Conservation (phyloP, 2,797 vertebrate species). For the Saxicola maurus region DNA sequence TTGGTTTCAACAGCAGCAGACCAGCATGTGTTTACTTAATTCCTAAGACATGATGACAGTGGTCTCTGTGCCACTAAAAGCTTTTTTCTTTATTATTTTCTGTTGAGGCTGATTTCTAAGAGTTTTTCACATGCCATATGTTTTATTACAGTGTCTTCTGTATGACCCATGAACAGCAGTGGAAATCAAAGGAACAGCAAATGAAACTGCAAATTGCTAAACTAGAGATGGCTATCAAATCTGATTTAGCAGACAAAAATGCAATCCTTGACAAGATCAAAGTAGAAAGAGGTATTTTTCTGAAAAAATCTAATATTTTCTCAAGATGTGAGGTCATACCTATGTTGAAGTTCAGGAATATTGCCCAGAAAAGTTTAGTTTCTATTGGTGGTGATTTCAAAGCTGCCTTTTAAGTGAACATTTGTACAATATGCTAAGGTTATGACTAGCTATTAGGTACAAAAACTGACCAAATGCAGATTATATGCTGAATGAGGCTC, state of each 20-base stretch:
- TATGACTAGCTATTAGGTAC: background rate
- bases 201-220: slow-evolving; percentile 84
- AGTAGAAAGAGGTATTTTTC: slow-evolving; percentile 80
- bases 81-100: slow-evolving; percentile 84
- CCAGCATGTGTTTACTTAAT: slow-evolving; percentile 98
- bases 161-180: slow-evolving; percentile 78
- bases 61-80: slow-evolving; percentile 89
- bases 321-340: background rate
- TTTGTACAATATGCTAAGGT: background rate
- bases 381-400: background rate
- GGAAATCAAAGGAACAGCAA: slow-evolving; percentile 83
- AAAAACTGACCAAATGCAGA: background rate
- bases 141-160: slow-evolving; percentile 83
- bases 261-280: slow-evolving; percentile 86
- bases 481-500: background rate
- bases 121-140: slow-evolving; percentile 82
- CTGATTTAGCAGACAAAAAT: slow-evolving; percentile 86
- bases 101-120: slow-evolving; percentile 84
- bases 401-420: background rate
- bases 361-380: background rate
- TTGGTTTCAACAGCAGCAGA: slow-evolving; percentile 96
- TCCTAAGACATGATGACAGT: slow-evolving; percentile 98
- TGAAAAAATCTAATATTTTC: background rate
- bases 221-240: slow-evolving; percentile 82
- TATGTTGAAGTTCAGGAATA: background rate